Percentiles rank a stretch among this genome's conserved stretches.
These are phyloP conservation scores for Schizothorax lantsangensis DNA, from an alignment of 2,797 vertebrate species.

Conservation along the genomic window DNA sequence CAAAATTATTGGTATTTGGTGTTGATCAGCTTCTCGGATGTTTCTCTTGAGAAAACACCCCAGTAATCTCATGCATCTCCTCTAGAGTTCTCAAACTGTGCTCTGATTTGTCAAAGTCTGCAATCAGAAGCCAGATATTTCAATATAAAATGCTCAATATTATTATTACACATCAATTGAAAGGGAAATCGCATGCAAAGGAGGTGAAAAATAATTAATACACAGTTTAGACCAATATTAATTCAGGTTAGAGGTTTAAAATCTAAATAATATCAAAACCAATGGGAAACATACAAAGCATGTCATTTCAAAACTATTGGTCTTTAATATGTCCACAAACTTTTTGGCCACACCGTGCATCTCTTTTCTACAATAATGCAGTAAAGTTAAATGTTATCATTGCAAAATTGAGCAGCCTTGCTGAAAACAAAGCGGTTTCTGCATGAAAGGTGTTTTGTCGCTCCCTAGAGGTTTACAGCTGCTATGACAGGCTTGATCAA, in stretches of 20 bases:
- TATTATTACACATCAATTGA: not conserved
- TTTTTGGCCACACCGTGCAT: not conserved
- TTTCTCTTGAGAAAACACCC: not conserved
- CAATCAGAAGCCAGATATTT: not conserved
- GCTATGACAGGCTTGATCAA: constrained; percentile 10
- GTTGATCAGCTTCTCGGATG: not conserved
- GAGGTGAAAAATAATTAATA: not conserved
- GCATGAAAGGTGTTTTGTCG: constrained; percentile 14
- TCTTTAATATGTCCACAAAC: no score
- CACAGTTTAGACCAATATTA: no score
- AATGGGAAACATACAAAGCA: not conserved
- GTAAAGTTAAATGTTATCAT: not conserved
- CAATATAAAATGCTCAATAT: not conserved
- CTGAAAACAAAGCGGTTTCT: not conserved
- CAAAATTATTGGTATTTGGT: not conserved
- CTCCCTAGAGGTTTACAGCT: constrained; percentile 39
- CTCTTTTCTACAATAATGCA: not conserved
- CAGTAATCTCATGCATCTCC: not conserved
- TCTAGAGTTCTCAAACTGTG: not conserved
- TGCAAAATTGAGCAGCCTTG: not conserved
- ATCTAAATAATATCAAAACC: not conserved
- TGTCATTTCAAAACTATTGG: no score
- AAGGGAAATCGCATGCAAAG: not conserved
- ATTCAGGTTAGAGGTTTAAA: no score
- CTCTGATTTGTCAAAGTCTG: not conserved